Conservation (phyloP, 2,113 vertebrate genomes). For the Microtus oregoni region DNA sequence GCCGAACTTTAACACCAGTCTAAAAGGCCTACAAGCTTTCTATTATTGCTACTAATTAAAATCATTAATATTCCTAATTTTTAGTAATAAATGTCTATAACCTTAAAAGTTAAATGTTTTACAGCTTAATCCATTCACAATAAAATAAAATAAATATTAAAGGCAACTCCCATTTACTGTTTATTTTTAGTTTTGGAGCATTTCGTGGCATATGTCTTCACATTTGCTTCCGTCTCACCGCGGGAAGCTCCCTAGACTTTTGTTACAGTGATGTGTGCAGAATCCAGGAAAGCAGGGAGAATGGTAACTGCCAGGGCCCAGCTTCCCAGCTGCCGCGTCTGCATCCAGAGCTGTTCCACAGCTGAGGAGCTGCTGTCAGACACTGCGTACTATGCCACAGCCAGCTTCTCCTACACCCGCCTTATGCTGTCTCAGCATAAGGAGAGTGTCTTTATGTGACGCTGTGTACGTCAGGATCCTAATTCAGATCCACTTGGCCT, state of each 20-base stretch:
- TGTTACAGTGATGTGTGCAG: accelerated
- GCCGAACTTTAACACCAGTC: neutral
- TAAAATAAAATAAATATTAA: neutral
- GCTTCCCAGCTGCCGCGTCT: no score
- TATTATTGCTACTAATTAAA: conserved; percentile 40
- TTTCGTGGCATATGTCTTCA: neutral
- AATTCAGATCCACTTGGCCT: neutral
- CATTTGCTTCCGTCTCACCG: accelerated
- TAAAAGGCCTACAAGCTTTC: neutral
- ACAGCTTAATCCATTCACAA: conserved; percentile 41
- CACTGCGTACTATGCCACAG: neutral
- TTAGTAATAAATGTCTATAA: neutral
- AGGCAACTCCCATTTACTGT: neutral
- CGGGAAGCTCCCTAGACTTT: accelerated
- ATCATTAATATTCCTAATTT: conserved; percentile 40
- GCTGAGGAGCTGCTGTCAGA: accelerated
- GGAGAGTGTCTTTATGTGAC: neutral
- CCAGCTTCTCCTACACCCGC: no score
- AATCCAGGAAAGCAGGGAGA: accelerated
- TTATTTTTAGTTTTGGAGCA: neutral
- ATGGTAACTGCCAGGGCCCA: accelerated
- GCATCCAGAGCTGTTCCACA: accelerated
- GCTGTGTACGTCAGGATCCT: neutral
- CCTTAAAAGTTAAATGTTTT: neutral
- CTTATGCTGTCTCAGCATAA: neutral